Conservation (phyloP, 2,888 invertebrate species). For the Listrodromus nycthemerus region DNA sequence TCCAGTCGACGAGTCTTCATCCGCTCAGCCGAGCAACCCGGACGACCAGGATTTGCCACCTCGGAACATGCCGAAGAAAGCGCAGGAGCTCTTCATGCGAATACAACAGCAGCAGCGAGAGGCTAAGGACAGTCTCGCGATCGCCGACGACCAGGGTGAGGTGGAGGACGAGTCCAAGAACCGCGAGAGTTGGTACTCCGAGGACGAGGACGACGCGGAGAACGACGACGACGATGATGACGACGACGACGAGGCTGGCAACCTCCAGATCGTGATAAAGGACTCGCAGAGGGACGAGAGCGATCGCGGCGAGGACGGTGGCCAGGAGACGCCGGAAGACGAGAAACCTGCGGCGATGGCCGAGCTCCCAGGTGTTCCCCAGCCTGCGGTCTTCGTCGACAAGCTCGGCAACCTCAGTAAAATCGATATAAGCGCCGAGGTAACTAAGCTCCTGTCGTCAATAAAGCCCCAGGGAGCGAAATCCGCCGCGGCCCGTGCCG, state of each 20-base stretch:
- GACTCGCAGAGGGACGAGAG: slow-evolving; percentile 89
- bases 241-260: slow-evolving; percentile 79
- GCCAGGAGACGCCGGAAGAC: slow-evolving; percentile 57
- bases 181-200: slow-evolving; percentile 91
- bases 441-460: slow-evolving; percentile 89
- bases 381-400: slow-evolving; percentile 87
- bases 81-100: slow-evolving; percentile 88
- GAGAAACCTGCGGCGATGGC: slow-evolving; percentile 53
- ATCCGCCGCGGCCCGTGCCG: slow-evolving; percentile 67
- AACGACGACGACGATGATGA: slow-evolving; percentile 86
- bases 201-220: slow-evolving; percentile 93
- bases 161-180: slow-evolving; percentile 77
- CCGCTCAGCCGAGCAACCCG: slow-evolving; percentile 40
- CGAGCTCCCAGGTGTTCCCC: slow-evolving; percentile 82
- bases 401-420: slow-evolving; percentile 90
- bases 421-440: slow-evolving; percentile 90
- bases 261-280: slow-evolving; percentile 89
- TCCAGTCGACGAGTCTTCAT: not conserved
- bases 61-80: slow-evolving; percentile 87
- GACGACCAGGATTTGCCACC: slow-evolving; percentile 83
- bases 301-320: slow-evolving; percentile 77
- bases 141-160: slow-evolving; percentile 81
- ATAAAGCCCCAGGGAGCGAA: slow-evolving; percentile 84
- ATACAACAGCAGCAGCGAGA: slow-evolving; percentile 88
- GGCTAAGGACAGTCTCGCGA: slow-evolving; percentile 83